phyloP scores from a whole-genome alignment of 2,888 invertebrate genomes.

The Malthinus seriepunctatus region DNA sequence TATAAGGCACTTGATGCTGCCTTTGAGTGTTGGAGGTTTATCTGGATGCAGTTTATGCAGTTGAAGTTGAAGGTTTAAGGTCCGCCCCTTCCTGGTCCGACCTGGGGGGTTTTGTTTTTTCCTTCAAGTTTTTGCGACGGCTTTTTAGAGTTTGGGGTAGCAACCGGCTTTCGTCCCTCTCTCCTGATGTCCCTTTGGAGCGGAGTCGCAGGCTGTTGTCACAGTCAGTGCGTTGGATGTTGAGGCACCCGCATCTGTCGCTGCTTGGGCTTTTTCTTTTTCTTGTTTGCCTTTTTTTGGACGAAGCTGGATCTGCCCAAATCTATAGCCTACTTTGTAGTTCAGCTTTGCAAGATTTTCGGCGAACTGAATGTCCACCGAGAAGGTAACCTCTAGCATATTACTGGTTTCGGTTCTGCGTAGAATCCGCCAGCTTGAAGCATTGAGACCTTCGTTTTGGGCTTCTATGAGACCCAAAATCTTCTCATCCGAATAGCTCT shows the following conservation, averaged over 20 bases:
- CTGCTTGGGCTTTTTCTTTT: not conserved
- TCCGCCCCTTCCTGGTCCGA: not conserved
- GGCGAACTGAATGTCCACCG: not conserved
- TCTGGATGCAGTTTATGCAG: not conserved
- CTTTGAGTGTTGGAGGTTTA: not conserved
- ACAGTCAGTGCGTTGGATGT: not conserved
- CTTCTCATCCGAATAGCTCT: not conserved
- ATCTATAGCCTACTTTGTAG: not conserved
- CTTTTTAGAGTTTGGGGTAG: not conserved
- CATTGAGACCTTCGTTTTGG: not conserved
- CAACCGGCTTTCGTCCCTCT: not conserved
- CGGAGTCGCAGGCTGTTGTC: not conserved
- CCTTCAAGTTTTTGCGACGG: not conserved
- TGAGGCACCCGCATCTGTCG: not conserved
- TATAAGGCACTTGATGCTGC: not conserved
- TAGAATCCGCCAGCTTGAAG: not conserved
- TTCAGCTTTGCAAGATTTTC: not conserved
- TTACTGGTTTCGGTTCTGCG: not conserved
- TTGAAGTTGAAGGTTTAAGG: not conserved
- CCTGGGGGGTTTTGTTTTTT: not conserved
- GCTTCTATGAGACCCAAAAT: not conserved
- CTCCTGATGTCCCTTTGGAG: not conserved
- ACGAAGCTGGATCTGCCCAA: not conserved
- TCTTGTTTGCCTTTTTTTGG: not conserved
- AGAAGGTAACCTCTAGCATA: not conserved